phyloP scores from a whole-genome alignment of 2,113 vertebrate species.

The Eidolon helvum region DNA sequence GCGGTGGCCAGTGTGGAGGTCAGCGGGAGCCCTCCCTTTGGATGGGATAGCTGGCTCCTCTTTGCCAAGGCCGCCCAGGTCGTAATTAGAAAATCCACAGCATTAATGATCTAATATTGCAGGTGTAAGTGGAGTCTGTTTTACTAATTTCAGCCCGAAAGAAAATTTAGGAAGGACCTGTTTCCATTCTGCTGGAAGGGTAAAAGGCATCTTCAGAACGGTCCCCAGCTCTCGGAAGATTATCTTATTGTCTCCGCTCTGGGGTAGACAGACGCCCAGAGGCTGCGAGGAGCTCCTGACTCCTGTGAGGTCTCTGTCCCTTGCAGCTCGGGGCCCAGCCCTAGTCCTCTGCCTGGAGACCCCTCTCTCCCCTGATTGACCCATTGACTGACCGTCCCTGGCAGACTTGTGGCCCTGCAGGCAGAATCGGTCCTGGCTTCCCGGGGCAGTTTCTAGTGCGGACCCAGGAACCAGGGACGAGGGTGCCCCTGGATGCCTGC shows the following conservation, averaged over 20 bases:
- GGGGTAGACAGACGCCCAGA: background rate
- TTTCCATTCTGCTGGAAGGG: background rate
- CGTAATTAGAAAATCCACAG: background rate
- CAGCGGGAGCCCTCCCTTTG: background rate
- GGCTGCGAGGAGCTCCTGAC: too few relatives aligned
- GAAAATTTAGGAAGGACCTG: background rate
- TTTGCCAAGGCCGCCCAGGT: background rate
- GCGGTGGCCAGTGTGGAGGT: background rate
- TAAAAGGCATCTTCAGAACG: background rate
- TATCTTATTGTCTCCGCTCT: background rate
- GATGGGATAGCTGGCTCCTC: background rate
- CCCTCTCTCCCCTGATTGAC: too few relatives aligned
- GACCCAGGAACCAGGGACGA: background rate
- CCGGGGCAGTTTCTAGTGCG: background rate
- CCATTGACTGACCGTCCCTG: too few relatives aligned
- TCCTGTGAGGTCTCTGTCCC: background rate
- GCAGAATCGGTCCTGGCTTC: background rate
- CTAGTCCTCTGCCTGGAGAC: background rate
- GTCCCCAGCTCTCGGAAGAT: background rate
- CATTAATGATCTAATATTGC: background rate
- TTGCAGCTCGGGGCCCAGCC: background rate
- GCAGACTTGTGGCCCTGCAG: rapidly evolving
- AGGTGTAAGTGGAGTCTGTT: background rate
- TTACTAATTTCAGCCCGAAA: background rate
- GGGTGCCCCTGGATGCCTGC: background rate